Percentiles rank a stretch among this genome's conserved stretches.
Conservation (phyloP, 92 coral and sea anemone species). For the Epizoanthus fatuus region DNA sequence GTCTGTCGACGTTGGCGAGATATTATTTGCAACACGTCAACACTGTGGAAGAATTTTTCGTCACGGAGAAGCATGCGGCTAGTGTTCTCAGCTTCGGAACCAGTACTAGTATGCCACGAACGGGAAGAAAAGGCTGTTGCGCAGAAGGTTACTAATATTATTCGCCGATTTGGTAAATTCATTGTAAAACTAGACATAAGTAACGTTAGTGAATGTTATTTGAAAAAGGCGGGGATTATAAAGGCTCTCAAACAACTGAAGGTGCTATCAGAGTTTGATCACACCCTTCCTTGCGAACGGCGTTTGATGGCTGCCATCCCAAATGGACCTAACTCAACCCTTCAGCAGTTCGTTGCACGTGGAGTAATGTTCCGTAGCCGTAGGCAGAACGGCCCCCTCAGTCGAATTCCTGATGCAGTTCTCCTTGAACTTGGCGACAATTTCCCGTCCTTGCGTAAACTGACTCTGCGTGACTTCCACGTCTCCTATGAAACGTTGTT, state of each 20-base stretch:
- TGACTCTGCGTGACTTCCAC: constrained; percentile 63
- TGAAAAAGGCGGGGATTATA: constrained; percentile 53
- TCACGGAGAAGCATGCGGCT: neutral
- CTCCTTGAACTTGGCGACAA: constrained; percentile 65
- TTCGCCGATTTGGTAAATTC: constrained; percentile 71
- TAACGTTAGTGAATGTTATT: constrained; percentile 55
- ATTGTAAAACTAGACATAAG: constrained; percentile 53
- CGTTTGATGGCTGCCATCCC: constrained; percentile 55
- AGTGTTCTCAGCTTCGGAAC: constrained; percentile 21
- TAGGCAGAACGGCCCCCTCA: constrained; percentile 52
- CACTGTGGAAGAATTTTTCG: constrained; percentile 66
- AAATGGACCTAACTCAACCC: constrained; percentile 26
- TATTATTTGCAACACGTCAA: constrained; percentile 64
- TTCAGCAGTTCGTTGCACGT: constrained; percentile 67
- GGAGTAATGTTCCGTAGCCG: constrained; percentile 57
- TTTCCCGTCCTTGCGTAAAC: constrained; percentile 56
- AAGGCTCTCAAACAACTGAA: constrained; percentile 58
- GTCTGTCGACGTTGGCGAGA: constrained; percentile 75
- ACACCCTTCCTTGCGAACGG: constrained; percentile 64
- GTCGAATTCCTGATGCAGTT: constrained; percentile 64
- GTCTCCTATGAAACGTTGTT: constrained; percentile 43
- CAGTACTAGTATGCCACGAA: constrained; percentile 15
- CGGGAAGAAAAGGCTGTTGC: constrained; percentile 44
- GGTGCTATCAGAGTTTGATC: constrained; percentile 20
- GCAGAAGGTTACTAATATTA: constrained; percentile 58